Percentiles rank a stretch among this genome's conserved stretches.
These are phyloP conservation scores for Erinaceus europaeus DNA, from an alignment of 2,113 vertebrate species.

Conservation along the genomic window DNA sequence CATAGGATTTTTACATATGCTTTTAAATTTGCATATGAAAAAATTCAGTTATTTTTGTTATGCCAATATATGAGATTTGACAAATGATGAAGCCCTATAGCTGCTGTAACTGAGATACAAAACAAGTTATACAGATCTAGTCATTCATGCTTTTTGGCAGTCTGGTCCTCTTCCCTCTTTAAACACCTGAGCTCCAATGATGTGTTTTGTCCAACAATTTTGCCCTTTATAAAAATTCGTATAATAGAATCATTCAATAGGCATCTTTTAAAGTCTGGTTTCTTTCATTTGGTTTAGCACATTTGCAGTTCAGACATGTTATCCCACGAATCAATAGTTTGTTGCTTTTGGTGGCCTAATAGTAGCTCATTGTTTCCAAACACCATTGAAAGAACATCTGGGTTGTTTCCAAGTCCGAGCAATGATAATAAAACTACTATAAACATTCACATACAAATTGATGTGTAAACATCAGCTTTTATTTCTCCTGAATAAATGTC, in stretches of 20 bases:
- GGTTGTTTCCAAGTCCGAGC: not conserved
- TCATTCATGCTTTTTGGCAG: not conserved
- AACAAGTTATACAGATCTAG: not conserved
- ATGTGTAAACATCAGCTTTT: too few relatives aligned
- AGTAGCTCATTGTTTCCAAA: not conserved
- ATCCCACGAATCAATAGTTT: too few relatives aligned
- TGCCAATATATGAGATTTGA: not conserved
- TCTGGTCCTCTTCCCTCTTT: not conserved
- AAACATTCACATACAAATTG: too few relatives aligned
- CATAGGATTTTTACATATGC: not conserved
- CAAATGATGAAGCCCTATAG: not conserved
- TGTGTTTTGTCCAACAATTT: not conserved
- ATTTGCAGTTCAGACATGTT: not conserved
- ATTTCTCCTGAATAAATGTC: not conserved
- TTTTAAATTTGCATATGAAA: not conserved
- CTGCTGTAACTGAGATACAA: not conserved
- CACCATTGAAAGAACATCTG: not conserved
- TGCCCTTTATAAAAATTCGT: not conserved
- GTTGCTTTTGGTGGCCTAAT: not conserved
- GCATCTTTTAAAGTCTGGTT: not conserved
- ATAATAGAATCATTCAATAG: not conserved
- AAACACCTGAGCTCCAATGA: too few relatives aligned
- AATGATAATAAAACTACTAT: not conserved
- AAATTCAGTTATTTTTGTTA: not conserved
- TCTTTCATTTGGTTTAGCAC: not conserved